These are phyloP conservation scores for Acanthisitta chloris DNA, from an alignment of 2,113 vertebrate species.

Conservation along the genomic window DNA sequence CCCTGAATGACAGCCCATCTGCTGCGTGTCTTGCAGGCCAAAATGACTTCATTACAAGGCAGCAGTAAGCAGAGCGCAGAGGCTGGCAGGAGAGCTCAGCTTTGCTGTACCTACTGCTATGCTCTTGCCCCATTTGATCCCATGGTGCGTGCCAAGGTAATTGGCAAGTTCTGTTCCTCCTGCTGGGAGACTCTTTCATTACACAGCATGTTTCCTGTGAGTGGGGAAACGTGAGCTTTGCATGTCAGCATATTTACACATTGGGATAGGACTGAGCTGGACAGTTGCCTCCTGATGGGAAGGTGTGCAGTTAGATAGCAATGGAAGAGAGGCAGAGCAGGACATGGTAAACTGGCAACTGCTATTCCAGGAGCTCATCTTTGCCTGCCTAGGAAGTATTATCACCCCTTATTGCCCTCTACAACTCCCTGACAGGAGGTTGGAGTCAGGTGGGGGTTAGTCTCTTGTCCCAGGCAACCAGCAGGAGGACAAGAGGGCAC, in stretches of 20 bases:
- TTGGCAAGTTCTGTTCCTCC: neutral
- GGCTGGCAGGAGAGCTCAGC: neutral
- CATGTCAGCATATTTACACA: neutral
- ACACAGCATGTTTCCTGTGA: neutral
- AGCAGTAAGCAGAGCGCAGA: neutral
- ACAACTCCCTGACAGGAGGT: too few relatives aligned
- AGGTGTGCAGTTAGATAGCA: neutral
- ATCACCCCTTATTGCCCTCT: too few relatives aligned
- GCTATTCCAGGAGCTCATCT: neutral
- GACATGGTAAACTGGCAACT: neutral
- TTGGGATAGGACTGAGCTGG: neutral
- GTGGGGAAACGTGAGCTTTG: neutral
- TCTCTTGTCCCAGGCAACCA: too few relatives aligned
- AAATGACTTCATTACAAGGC: constrained; percentile 14
- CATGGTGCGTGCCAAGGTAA: neutral
- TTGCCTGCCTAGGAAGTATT: neutral
- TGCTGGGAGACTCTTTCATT: neutral
- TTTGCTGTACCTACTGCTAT: neutral
- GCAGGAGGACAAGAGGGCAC: too few relatives aligned
- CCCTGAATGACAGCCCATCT: constrained; percentile 38
- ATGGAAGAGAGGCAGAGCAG: neutral
- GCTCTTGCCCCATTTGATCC: neutral
- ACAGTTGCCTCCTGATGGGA: neutral
- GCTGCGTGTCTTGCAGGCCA: neutral
- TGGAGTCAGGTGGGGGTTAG: too few relatives aligned